Evolutionary conservation across 2,888 invertebrate species (phyloP), one percentile per base, ranked within the genome.

Genomic region (Sarcophaga variegata): DNA sequence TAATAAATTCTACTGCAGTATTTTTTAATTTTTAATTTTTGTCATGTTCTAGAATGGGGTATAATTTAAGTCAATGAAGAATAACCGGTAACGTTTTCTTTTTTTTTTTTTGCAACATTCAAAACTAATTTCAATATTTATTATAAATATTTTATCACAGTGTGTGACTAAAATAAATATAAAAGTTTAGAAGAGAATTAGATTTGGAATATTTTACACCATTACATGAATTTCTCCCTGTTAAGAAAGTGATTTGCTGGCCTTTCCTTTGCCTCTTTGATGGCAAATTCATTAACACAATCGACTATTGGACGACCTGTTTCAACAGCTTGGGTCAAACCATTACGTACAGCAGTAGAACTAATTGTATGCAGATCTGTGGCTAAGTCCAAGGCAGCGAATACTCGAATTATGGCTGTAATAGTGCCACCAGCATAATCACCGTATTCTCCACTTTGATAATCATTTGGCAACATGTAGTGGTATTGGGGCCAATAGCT

Each of bases 401-500:
- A 96, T 1, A 96, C 94, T 66, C 96, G 94, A 75, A 97, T 96
- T 90, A 96, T 95, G 0, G 95, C 94, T 0, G 96, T 95, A 0
- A 95, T 95, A 83, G 95, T 95, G 6, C 96, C 97, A 0, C 90
- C 84, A 8, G 95, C 95, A 90, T 97, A 97, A 67, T 95, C 95
- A 3, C 97, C 97, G 88, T 95, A 97, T 93, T 97, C 97, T 11
- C 96, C 96, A n/a, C 95, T 95, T 90, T 97, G 96, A 93, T 97
- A 97, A 90, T 97, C 97, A 93, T 96, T 95, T 0, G 97, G 96
- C 27, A 96, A 92, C 27, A 97, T 91, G 90, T 97, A 97, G 91
- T 97, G 97, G 91, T 97, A 97, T 86, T 96, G 96, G 0, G 96
- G 95, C 97, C 97, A 97, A 91, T 96, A 96, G 3, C 96, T 96